Evolutionary conservation across 2,797 vertebrate genomes (phyloP), one percentile per base, ranked within the genome.

Genomic region (Prunella strophiata): DNA sequence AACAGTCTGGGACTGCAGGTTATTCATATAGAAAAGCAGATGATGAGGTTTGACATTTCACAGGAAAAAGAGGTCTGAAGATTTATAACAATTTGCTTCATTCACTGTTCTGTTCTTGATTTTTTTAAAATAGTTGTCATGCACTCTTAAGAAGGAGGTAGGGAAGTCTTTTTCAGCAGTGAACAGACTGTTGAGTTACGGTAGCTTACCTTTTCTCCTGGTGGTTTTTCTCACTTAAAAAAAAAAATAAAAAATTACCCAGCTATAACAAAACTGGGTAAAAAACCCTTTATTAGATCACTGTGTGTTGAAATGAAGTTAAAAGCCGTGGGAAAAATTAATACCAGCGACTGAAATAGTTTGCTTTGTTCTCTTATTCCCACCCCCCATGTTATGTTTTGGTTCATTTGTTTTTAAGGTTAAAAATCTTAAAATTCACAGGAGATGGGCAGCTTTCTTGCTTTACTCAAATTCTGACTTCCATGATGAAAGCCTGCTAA

Each of bases 21-120:
- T 90, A 40, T 92, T 93, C 66, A n/a, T 54, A n/a, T 21, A 90
- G 67, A 93, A 87, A 88, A 79, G 40, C 34, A 71, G 52, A 85
- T 84, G 5, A 95, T 79, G 67, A 85, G 15, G 27, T 88, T 90
- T 90, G 90, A 90, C 52, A 38, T 96, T 90, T 93, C 83, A 58
- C 63, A 43, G 51, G 47, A 78, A 91, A 89, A 89, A 74, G 50
- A 66, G 38, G 22, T 67, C 76, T 86, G 88, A 81, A 77, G 47
- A 85, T 85, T 84, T 87, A 27, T 65, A n/a, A 82, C 57, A 61
- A 7, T 57, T 12, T 88, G 23, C 86, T 93, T 85, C 38, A 71
- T 88, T 94, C 76, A 55, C 57, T 83, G 47, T 48, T 88, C 55
- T 78, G 10, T 12, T 65, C n/a, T 86, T 58, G 29, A 47, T 74